Evolutionary conservation across 2,888 invertebrate genomes (phyloP).

Genomic region (Agrotis segetum): DNA sequence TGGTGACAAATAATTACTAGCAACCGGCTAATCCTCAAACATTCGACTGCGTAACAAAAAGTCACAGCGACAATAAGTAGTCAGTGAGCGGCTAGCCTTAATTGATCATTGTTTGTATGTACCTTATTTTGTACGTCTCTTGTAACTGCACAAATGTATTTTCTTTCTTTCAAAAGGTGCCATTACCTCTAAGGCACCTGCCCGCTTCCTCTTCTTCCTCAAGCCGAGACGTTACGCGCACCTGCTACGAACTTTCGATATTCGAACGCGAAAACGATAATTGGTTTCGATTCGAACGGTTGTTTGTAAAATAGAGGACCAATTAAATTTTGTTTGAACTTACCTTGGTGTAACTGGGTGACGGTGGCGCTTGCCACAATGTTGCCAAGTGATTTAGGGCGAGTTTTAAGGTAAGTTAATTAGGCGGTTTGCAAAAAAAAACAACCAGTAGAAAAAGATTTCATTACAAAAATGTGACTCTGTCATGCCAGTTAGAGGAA

Average conservation of each 20-base stretch:
- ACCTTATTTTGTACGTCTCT: too few species aligned
- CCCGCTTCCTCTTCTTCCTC: constrained; percentile 68
- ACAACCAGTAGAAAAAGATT: too few species aligned
- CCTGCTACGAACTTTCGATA: constrained; percentile 88
- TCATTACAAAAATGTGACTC: too few species aligned
- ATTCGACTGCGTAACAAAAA: too few species aligned
- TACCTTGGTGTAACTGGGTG: constrained; percentile 59
- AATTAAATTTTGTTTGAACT: constrained; percentile 86
- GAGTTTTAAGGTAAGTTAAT: background rate
- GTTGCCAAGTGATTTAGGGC: constrained; percentile 36
- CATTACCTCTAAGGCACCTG: constrained; percentile 1
- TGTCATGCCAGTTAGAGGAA: too few species aligned
- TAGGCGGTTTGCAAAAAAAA: too few species aligned
- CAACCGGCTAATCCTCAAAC: too few species aligned
- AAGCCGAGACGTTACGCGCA: constrained; percentile 78
- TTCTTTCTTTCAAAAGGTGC: background rate
- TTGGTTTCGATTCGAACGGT: constrained; percentile 86
- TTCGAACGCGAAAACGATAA: constrained; percentile 87
- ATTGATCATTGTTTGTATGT: too few species aligned
- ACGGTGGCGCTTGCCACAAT: constrained; percentile 42
- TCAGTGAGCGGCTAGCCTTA: too few species aligned
- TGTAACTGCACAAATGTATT: too few species aligned
- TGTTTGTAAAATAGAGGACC: constrained; percentile 85
- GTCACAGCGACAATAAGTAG: too few species aligned
- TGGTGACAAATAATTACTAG: too few species aligned